Conservation (phyloP, 2,888 invertebrate species). For the Caenorhabditis panamensis region DNA sequence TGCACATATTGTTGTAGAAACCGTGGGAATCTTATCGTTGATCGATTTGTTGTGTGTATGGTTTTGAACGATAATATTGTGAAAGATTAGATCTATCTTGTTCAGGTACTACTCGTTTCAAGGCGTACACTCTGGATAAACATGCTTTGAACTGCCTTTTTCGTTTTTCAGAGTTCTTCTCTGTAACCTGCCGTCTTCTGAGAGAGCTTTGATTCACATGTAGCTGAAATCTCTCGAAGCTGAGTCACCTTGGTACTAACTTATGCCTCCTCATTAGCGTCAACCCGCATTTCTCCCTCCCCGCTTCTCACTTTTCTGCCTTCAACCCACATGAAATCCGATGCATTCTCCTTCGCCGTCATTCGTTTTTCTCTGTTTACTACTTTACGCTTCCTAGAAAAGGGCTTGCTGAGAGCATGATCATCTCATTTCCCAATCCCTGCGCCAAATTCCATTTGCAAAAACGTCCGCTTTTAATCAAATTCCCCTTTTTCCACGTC, state of each 20-base stretch:
- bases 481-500: background rate
- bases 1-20: background rate
- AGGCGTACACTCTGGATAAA: no score
- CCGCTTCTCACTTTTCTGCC: background rate
- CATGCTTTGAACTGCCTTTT: no score
- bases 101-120: no score
- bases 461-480: constrained; percentile 8
- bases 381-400: background rate
- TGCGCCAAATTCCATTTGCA: background rate
- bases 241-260: no score
- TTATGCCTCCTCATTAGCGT: no score
- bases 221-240: no score
- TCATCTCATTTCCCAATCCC: constrained; percentile 3
- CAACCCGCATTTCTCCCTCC: background rate
- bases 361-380: background rate
- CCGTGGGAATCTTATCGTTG: background rate
- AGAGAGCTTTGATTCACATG: no score
- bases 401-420: background rate
- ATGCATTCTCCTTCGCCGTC: no score
- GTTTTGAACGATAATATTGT: no score
- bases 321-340: background rate
- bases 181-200: no score
- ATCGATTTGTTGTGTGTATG: background rate
- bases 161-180: no score
- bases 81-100: no score